Base-by-base conservation (phyloP, 2,113 vertebrate genomes). In the Pseudorhombus dupliciocellatus region DNA sequence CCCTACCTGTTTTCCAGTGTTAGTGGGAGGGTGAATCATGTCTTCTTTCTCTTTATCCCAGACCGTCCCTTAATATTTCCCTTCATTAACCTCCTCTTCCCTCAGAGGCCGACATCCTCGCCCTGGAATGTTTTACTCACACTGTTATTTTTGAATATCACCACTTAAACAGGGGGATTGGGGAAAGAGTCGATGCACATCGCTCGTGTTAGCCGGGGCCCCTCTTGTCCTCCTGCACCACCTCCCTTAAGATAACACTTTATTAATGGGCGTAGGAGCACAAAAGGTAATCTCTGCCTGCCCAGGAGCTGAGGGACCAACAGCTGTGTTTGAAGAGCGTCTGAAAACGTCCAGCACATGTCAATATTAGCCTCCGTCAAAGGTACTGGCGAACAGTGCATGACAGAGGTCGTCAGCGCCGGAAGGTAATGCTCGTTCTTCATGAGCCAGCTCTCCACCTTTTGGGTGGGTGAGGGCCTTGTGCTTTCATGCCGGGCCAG, bases 21-120 rank as follows among this genome's bases (percentile, higher is more conserved):
- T 90, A 31, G 26, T 65, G 92, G 91, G 93, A 72, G 62, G 62
- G 51, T 93, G 89, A 94, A 94, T 83, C 88, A 83, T 92, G 88
- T 90, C 84, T 42, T 68, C 69, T 88, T 57, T 73, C 55, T 71
- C 64, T 75, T 46, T 74, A 24, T 73, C 25, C 67, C 88, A 89
- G 85, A 92, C 89, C 91, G 88, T 88, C 92, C 77, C 44, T 75
- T 81, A 90, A 92, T 94, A 93, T 94, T 92, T 89, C 91, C 89
- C 88, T 90, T 92, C 90, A 95, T 93, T 94, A 91, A 94, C 91
- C 91, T 92, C 66, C 79, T 51, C 10, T 84, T 78, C 81, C 91
- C 93, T 93, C 77, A 77, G 75, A 92, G 92, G 91, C 92, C 90
- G 92, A 62, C 90, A 91, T 89, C 88, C 84, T 54, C 74, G 89